These are phyloP conservation scores for Patella caerulea DNA, from an alignment of 2,888 invertebrate species.

Conservation along the genomic window DNA sequence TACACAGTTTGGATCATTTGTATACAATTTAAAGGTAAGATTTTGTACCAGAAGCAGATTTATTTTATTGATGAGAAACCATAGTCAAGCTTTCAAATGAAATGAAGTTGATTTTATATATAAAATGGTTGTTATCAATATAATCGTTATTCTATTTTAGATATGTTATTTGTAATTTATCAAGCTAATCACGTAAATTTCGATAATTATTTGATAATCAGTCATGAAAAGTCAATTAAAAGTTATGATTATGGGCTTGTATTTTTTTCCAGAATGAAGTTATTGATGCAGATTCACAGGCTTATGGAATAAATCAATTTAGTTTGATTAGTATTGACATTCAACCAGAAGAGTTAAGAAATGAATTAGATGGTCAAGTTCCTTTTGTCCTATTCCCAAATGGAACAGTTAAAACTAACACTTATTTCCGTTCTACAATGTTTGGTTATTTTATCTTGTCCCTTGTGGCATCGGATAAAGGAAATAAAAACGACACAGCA, in stretches of 20 bases:
- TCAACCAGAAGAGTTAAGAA: constrained; percentile 36
- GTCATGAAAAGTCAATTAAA: no score
- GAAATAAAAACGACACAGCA: constrained; percentile 45
- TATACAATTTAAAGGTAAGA: constrained; percentile 59
- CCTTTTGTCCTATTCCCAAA: constrained; percentile 60
- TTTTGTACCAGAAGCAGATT: not conserved
- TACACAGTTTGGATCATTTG: constrained; percentile 85
- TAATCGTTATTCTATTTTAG: no score
- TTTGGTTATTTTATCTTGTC: constrained; percentile 87
- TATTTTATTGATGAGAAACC: not conserved
- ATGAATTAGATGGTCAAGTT: constrained; percentile 31
- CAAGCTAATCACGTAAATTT: no score
- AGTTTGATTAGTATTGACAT: constrained; percentile 39
- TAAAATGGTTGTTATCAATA: no score
- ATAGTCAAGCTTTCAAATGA: no score
- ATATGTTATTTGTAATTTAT: no score
- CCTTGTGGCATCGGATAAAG: constrained; percentile 37
- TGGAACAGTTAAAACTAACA: constrained; percentile 83
- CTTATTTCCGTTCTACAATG: constrained; percentile 96
- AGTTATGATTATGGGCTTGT: not conserved
- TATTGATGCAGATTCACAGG: constrained; percentile 85
- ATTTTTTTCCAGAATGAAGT: constrained; percentile 71
- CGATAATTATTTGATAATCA: no score
- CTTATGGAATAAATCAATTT: constrained; percentile 45
- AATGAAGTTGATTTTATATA: no score